These are phyloP conservation scores for Sebastes reedi DNA, from an alignment of 2,797 vertebrate genomes.

Conservation along the genomic window DNA sequence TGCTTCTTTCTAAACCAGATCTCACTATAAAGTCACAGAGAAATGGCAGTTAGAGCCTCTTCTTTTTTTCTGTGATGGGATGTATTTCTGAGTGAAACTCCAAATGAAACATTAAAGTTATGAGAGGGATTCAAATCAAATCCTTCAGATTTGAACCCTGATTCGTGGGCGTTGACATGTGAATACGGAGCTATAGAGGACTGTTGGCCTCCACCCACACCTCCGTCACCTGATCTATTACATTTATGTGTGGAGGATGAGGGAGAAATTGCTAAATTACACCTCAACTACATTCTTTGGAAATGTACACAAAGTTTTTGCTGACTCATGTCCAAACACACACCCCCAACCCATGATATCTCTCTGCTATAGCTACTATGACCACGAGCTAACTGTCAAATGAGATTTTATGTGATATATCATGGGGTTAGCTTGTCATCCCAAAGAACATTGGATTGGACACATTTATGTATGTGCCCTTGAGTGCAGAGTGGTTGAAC, in stretches of 20 bases:
- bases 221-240: neutral
- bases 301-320: neutral
- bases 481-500: neutral
- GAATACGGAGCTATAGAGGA: neutral
- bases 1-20: neutral
- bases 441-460: neutral
- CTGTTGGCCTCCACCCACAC: neutral
- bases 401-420: neutral
- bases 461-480: neutral
- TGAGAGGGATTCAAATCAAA: neutral
- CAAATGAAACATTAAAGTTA: neutral
- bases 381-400: neutral
- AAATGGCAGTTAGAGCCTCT: neutral
- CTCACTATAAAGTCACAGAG: neutral
- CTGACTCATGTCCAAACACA: neutral
- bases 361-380: neutral
- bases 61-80: neutral
- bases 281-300: neutral
- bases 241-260: neutral
- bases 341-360: neutral
- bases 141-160: neutral
- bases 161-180: neutral
- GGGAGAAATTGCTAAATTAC: neutral
- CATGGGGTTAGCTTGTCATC: neutral
- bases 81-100: neutral